Base-by-base conservation (phyloP, 2,888 invertebrate species). In the Pseudococcus viburni region DNA sequence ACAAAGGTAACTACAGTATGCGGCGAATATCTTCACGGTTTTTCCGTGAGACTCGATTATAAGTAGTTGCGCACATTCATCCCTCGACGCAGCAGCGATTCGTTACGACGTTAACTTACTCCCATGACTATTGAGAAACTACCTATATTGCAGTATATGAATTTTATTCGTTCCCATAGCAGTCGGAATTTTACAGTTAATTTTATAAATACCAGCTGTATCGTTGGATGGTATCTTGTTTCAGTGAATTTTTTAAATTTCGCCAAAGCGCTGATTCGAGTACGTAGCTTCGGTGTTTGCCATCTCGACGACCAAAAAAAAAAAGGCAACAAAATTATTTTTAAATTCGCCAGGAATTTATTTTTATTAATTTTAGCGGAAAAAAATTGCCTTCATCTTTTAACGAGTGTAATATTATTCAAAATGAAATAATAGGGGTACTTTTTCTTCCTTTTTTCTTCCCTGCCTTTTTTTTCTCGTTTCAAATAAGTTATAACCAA, bases 1-100 rank as follows among this genome's bases (percentile, higher is more conserved):
- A 42, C 42, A 80, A 80, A 80, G 80, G 80, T 80, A 80, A 80
- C 80, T 80, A 80, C 80, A n/a, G 59, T 33, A 19, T 7, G 19
- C 19, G 19, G 42, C 42, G 11, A 80, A 39, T 6, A 19, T 80
- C 42, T 80, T 80, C 80, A 80, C 42, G 80, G 42, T 80, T 80
- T 80, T 80, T 42, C 80, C 42, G 42, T 19, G 42, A 42, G 22
- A 33, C 80, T n/a, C 42, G 42, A 42, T 42, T 46, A 42, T 42
- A 17, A 22, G 80, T 80, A 80, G 80, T 42, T 80, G 80, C 80
- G 80, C 80, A 80, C 80, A 17, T 42, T 4, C 12, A 80, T 46
- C 39, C 42, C 11, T n/a, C 15, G 15, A 68, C 68, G 22, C 5
- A 39, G 42, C 42, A 42, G n/a, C 4, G 7, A 33, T 33, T 19